These are phyloP conservation scores for Zapus hudsonius DNA, from an alignment of 2,113 vertebrate species.

Conservation along the genomic window DNA sequence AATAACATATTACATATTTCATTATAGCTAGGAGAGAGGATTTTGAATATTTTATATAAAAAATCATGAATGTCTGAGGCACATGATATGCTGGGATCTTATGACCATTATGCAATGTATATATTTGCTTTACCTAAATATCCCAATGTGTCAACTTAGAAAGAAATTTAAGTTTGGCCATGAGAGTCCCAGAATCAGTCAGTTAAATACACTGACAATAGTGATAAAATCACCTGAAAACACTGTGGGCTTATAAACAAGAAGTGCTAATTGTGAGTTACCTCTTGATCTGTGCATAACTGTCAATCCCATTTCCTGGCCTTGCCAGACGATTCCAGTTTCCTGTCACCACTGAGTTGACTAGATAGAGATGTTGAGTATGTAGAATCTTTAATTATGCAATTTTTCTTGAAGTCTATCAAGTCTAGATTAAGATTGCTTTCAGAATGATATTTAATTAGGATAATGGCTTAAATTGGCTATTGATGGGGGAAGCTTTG, in stretches of 20 bases:
- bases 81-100: not conserved
- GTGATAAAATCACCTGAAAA: not conserved
- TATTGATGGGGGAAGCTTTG: conserved; percentile 67
- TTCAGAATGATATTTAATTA: conserved; percentile 76
- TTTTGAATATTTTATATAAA: not conserved
- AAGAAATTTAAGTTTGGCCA: not conserved
- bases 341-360: conserved; percentile 14
- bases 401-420: conserved; percentile 65
- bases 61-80: not conserved
- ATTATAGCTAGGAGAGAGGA: not conserved
- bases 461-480: conserved; percentile 72
- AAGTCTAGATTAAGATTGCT: conserved; percentile 69
- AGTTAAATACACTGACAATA: not conserved
- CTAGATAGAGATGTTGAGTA: conserved; percentile 22
- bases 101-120: not conserved
- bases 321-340: not conserved
- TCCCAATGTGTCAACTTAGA: not conserved
- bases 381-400: conserved; percentile 63
- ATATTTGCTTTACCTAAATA: not conserved
- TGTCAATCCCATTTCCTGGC: not conserved
- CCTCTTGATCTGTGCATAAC: not conserved
- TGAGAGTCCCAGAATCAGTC: not conserved
- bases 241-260: not conserved
- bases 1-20: not conserved
- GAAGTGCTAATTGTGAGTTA: not conserved